Base-by-base conservation (phyloP, 2,113 vertebrate species). In the Pungitius pungitius region DNA sequence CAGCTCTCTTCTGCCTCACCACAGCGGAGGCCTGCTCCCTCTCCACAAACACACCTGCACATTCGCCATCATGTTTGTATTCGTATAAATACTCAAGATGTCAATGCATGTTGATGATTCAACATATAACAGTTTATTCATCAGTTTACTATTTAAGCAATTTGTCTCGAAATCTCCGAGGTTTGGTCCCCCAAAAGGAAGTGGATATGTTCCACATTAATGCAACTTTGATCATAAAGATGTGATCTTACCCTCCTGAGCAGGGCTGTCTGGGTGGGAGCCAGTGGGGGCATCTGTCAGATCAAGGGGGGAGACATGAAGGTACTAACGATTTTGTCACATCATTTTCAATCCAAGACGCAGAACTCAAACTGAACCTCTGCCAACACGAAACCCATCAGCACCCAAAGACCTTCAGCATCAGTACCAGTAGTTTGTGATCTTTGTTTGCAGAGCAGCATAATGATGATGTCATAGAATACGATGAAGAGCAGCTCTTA, bases 1-100 rank as follows among this genome's bases (percentile, higher is more conserved):
- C 63, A 39, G 89, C 87, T 85, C 92, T 91, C 74, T 81, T 93
- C 86, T 89, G 91, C 59, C 89, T 86, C 84, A 93, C 88, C 73
- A 93, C 78, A 0, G 78, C 14, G 7, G 87, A 81, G 2, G 90
- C 91, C 75, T 83, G 43, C 8, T 91, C 82, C 40, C 24, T 70
- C 82, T 91, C 87, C 84, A 90, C 49, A 77, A 93, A 91, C 60
- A 90, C 8, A 43, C 82, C 92, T 91, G 72, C 39, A 80, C 35
- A 57, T 13, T n/a, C 39, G n/a, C 27, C 17, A 15, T 10, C 6
- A 73, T 6, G 17, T 10, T n/a, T 59, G 22, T 27, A 0, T 6
- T 14, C 7, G 27, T 10, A 6, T 14, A 10, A 30, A 60, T 8
- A 20, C 14, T 37, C 2, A 47, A 24, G 14, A 30, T 24, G 30